A percentile compares a stretch with the other conserved stretches of the same genome.
These are phyloP conservation scores for Cinclus mexicanus DNA, from an alignment of 2,113 vertebrate species.

Conservation along the genomic window DNA sequence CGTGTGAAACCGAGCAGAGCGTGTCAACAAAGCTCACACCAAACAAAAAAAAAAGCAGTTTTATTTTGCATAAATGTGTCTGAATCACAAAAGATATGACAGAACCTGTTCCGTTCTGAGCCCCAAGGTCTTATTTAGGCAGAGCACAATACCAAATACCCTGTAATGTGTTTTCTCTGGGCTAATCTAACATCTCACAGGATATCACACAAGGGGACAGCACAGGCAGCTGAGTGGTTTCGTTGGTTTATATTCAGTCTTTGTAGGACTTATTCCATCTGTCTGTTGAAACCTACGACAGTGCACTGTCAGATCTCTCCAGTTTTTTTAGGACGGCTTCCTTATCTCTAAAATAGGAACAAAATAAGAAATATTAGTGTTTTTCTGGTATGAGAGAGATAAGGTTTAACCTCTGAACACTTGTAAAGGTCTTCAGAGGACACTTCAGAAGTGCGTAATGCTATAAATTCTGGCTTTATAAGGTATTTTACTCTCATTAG, in stretches of 20 bases:
- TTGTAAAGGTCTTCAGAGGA: not conserved
- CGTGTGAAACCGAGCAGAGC: not conserved
- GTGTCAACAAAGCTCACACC: slow-evolving; percentile 15
- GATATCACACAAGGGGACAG: not conserved
- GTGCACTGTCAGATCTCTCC: not conserved
- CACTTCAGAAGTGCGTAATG: not conserved
- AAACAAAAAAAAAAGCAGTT: not conserved
- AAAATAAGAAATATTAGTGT: not conserved
- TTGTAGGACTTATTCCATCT: not conserved
- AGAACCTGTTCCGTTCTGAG: slow-evolving; percentile 15
- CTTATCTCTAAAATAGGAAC: not conserved
- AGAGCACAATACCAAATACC: not conserved
- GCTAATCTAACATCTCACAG: not conserved
- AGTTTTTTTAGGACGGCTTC: not conserved
- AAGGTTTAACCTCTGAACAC: not conserved
- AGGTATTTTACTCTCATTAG: not conserved
- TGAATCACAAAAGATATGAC: slow-evolving; percentile 24
- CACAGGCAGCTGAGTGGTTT: not conserved
- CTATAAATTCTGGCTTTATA: not conserved
- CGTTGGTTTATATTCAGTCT: not conserved
- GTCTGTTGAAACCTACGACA: not conserved
- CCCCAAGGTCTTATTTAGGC: slow-evolving; percentile 5
- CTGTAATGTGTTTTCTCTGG: not conserved
- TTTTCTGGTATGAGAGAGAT: not conserved
- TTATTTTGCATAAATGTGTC: slow-evolving; percentile 26